Evolutionary conservation across 2,113 vertebrate species (phyloP), one percentile per base, ranked within the genome.

Genomic region (Erpornis zantholeuca): DNA sequence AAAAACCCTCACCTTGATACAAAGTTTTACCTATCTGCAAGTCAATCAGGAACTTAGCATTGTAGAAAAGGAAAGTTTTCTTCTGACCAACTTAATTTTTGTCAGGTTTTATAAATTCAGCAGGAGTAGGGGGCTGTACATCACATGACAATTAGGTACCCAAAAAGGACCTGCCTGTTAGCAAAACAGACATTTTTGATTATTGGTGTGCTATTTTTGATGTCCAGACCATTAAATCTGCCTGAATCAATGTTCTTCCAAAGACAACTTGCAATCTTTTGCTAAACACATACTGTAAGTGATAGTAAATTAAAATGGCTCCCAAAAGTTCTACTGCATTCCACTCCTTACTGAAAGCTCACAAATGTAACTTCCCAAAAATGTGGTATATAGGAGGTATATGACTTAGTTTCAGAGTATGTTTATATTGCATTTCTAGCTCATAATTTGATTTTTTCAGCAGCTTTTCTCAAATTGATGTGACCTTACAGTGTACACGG

Each of bases 401-500:
- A 84, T 57, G 36, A 88, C 73, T 92, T 81, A n/a, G 53, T 87
- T 88, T 92, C 75, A 88, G 77, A 85, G 25, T 75, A 31, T 18
- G 38, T 82, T 90, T 89, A 50, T 88, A 92, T 95, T 83, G 68
- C 35, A 95, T 95, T 93, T 93, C 70, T 90, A 75, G 33, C 36
- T 93, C 88, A 70, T 86, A 81, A 90, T 93, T 86, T 76, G 35
- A 82, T 90, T 90, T 87, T 76, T 77, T 25, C 54, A 69, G 64
- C 44, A 79, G n/a, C 61, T 82, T 82, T 75, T 40, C 75, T 80
- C 71, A 76, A 93, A 86, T 77, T 90, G 92, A 86, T 88, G 28
- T 93, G 78, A 88, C 64, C 87, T 91, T 75, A 89, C 1, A 9
- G 24, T 33, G 47, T 60, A 80, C 69, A 68, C 57, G 92, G 63